Evolutionary conservation across 2,797 vertebrate genomes (phyloP).

Genomic region (Knipowitschia caucasica): DNA sequence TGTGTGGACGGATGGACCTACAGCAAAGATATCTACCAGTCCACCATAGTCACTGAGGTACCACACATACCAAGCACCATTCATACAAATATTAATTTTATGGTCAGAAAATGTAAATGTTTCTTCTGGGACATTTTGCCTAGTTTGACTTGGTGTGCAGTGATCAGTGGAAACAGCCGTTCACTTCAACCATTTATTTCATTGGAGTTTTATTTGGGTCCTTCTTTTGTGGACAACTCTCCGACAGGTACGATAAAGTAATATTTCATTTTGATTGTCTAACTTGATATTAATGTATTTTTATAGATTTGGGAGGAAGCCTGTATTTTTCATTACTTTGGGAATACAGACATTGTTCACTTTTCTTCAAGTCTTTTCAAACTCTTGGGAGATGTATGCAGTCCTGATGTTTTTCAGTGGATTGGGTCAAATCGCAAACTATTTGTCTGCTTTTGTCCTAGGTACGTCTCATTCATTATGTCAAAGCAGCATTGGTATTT

Average conservation of each 20-base stretch:
- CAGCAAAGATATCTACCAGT: conserved; percentile 72
- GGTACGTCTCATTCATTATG: too few species aligned
- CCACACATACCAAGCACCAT: background rate
- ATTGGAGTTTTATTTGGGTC: conserved; percentile 82
- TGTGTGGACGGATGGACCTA: conserved; percentile 82
- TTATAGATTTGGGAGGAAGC: conserved; percentile 84
- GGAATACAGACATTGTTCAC: conserved; percentile 80
- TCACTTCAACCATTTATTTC: conserved; percentile 82
- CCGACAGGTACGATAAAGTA: conserved; percentile 80
- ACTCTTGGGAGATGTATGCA: conserved; percentile 78
- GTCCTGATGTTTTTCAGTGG: conserved; percentile 79
- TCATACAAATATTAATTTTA: too few species aligned
- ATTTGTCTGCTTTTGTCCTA: conserved; percentile 82
- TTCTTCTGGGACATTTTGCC: conserved; percentile 6
- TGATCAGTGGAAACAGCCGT: conserved; percentile 82
- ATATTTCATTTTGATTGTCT: background rate
- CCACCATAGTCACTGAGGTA: conserved; percentile 74
- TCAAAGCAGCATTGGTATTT: background rate
- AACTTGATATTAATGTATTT: background rate
- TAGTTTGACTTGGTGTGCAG: conserved; percentile 87
- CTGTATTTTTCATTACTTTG: conserved; percentile 81
- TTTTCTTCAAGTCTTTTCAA: conserved; percentile 79
- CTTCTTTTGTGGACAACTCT: conserved; percentile 84
- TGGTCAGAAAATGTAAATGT: too few species aligned
- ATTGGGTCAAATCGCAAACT: conserved; percentile 84